Percentiles rank a stretch among this genome's conserved stretches.
These are phyloP conservation scores for Agriopis aurantiaria DNA, from an alignment of 2,888 invertebrate genomes.

Conservation along the genomic window DNA sequence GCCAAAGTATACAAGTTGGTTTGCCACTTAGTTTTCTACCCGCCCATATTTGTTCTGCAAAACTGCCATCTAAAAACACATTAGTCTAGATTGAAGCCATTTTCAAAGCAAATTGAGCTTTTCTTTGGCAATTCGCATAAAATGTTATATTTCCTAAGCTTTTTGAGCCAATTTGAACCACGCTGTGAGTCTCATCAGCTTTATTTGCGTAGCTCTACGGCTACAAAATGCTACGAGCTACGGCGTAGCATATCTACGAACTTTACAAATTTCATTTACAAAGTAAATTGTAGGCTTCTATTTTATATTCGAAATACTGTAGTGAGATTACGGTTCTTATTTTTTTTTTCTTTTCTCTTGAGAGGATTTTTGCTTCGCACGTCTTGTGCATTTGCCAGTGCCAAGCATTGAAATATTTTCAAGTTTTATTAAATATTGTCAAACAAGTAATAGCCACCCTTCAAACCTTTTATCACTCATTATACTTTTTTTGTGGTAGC, in stretches of 20 bases:
- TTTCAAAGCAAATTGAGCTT: slow-evolving; percentile 24
- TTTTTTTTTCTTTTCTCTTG: too few species aligned
- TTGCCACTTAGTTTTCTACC: too few species aligned
- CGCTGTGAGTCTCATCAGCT: slow-evolving; percentile 33
- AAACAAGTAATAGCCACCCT: too few species aligned
- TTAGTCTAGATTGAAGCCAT: slow-evolving; percentile 34
- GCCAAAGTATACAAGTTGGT: too few species aligned
- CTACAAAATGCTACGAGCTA: slow-evolving; percentile 30
- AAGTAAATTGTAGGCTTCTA: not conserved
- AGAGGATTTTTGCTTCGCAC: too few species aligned
- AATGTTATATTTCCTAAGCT: slow-evolving; percentile 31
- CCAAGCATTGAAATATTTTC: too few species aligned
- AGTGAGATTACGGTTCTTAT: not conserved
- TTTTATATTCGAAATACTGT: not conserved
- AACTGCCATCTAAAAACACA: slow-evolving; percentile 20
- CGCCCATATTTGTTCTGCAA: not conserved
- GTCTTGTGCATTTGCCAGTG: too few species aligned
- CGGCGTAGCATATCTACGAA: slow-evolving; percentile 30
- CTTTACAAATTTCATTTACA: slow-evolving; percentile 13
- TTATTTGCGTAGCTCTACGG: slow-evolving; percentile 33
- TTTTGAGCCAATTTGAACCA: slow-evolving; percentile 34
- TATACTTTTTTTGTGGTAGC: too few species aligned
- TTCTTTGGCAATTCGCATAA: slow-evolving; percentile 29
- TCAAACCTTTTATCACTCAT: too few species aligned
- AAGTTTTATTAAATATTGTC: too few species aligned